Conservation (phyloP, 2,113 vertebrate species). For the Damaliscus lunatus region DNA sequence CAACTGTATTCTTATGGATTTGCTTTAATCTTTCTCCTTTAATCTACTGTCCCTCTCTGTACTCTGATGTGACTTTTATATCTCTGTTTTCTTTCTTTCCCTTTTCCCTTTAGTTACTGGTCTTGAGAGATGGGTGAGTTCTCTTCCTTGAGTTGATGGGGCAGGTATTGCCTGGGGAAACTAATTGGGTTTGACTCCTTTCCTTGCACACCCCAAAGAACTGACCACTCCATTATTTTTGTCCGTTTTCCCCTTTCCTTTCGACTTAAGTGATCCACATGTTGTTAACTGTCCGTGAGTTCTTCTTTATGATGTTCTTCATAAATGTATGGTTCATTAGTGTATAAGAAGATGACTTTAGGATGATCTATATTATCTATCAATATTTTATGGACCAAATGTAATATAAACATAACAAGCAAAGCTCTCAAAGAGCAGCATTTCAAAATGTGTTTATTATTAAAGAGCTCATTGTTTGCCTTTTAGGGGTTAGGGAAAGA, state of each 20-base stretch:
- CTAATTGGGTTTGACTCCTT: not conserved
- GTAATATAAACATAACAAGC: not conserved
- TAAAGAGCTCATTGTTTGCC: not conserved
- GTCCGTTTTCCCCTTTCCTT: not conserved
- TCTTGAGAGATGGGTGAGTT: conserved; percentile 52
- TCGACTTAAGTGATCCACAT: not conserved
- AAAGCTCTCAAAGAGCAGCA: conserved; percentile 30
- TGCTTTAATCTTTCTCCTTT: not conserved
- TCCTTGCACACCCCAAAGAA: not conserved
- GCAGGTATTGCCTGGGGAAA: not conserved
- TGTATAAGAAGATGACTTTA: not conserved
- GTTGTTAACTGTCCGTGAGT: not conserved
- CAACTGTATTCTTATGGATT: not conserved
- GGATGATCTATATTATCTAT: not conserved
- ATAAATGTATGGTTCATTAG: not conserved
- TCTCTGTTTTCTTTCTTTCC: conserved; percentile 46
- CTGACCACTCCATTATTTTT: not conserved
- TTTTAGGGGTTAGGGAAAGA: conserved; percentile 76
- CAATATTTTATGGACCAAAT: not conserved
- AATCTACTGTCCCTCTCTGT: not conserved
- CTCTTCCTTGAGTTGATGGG: conserved; percentile 26
- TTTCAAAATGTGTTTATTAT: conserved; percentile 10
- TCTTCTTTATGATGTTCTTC: conserved; percentile 4
- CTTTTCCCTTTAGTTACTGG: conserved; percentile 14
- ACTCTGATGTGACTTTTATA: conserved; percentile 8